phyloP scores from a whole-genome alignment of 2,888 invertebrate species.

The Pristionchus maxplancki region DNA sequence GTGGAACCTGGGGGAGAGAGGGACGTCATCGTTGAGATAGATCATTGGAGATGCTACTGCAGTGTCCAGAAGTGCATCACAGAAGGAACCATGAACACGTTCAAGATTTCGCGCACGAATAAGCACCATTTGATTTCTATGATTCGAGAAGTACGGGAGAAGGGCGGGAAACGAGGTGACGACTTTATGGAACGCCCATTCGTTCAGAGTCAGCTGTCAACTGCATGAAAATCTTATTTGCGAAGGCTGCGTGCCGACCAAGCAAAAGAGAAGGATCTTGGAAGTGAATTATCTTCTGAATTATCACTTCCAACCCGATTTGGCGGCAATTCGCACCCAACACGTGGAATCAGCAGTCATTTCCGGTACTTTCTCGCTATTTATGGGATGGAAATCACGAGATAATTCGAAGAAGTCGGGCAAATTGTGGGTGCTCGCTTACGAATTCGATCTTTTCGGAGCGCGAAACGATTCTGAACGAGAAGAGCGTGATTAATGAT shows the following conservation, averaged over 20 bases:
- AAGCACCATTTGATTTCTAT: too few relatives aligned
- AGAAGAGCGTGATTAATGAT: background rate
- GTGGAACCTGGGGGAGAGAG: background rate
- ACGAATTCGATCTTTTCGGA: background rate
- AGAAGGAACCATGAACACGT: too few relatives aligned
- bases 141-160: too few relatives aligned
- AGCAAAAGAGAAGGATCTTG: too few relatives aligned
- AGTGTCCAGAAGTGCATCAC: background rate
- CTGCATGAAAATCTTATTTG: too few relatives aligned
- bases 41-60: background rate
- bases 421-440: background rate
- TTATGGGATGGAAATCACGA: background rate
- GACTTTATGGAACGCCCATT: too few relatives aligned
- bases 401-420: background rate
- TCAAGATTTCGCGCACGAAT: too few relatives aligned
- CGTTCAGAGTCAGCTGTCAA: background rate
- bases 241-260: too few relatives aligned
- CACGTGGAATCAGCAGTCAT: background rate
- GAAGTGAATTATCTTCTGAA: background rate
- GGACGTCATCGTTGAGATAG: constrained; percentile 14
- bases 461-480: background rate
- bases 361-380: background rate
- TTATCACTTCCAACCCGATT: background rate
- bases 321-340: background rate
- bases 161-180: too few relatives aligned